A percentile compares a stretch with the other conserved stretches of the same genome.
Conservation (phyloP, 64 coral and sea anemone genomes). For the Hydrozoanthus tunicans region DNA sequence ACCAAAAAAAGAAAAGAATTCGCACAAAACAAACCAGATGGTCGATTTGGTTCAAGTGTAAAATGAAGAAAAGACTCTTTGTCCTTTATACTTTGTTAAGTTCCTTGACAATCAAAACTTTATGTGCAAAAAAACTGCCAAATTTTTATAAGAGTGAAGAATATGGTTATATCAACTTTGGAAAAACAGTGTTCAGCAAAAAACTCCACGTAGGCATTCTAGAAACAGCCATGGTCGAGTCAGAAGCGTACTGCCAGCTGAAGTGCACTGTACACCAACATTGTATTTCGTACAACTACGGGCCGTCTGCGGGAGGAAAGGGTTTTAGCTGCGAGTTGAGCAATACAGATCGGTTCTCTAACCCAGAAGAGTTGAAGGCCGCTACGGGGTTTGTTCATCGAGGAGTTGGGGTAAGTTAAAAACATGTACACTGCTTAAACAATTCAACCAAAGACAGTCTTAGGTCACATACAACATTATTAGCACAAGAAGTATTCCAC, state of each 20-base stretch:
- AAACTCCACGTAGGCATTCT: neutral
- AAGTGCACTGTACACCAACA: neutral
- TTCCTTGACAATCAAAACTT: neutral
- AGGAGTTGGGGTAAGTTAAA: neutral
- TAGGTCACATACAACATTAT: neutral
- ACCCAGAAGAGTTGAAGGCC: neutral
- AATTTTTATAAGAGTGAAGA: neutral
- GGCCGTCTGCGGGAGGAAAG: neutral
- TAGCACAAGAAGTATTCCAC: neutral
- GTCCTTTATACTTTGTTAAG: neutral
- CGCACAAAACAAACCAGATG: neutral
- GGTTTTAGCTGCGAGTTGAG: neutral
- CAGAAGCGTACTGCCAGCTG: neutral
- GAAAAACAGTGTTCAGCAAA: neutral
- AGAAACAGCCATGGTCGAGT: neutral
- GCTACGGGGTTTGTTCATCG: neutral
- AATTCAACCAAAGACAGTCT: too few species aligned
- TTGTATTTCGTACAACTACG: slow-evolving; percentile 8
- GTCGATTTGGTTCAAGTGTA: neutral
- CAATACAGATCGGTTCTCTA: slow-evolving; percentile 1
- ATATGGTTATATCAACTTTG: neutral
- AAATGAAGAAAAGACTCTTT: slow-evolving; percentile 2
- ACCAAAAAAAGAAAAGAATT: neutral
- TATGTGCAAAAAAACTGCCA: neutral
- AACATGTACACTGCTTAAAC: too few species aligned